Evolutionary conservation across 2,888 invertebrate genomes (phyloP).

Genomic region (Drosophila nr. medialis): DNA sequence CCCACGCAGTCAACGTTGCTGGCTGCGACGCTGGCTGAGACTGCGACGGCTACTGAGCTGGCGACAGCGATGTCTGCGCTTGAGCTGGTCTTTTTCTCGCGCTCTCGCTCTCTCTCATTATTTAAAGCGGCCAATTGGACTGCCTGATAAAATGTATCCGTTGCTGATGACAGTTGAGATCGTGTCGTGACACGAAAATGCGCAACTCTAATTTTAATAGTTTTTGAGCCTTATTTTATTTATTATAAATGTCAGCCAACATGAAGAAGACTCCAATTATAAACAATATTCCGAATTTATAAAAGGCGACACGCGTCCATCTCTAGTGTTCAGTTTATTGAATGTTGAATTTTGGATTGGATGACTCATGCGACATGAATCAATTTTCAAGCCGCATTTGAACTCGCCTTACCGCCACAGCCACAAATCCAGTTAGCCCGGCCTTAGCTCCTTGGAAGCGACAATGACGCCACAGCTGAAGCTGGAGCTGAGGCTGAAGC

Average conservation of each 20-base stretch:
- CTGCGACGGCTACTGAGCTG: constrained; percentile 9
- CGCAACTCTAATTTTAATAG: neutral
- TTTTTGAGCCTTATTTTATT: neutral
- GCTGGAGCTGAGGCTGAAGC: constrained; percentile 16
- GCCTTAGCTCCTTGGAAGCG: constrained; percentile 27
- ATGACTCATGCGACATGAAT: constrained; percentile 70
- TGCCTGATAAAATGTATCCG: constrained; percentile 42
- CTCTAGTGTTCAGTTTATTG: constrained; percentile 2
- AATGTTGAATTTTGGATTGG: constrained; percentile 1
- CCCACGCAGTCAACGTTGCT: constrained; percentile 47
- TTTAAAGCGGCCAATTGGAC: constrained; percentile 41
- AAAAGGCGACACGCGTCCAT: neutral
- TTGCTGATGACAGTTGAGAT: neutral
- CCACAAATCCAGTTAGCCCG: constrained; percentile 20
- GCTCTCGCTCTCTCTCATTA: constrained; percentile 6
- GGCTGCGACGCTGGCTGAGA: neutral
- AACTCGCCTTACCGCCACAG: constrained; percentile 60
- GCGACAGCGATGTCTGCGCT: constrained; percentile 10
- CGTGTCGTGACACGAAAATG: constrained; percentile 2
- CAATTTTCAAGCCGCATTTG: constrained; percentile 63
- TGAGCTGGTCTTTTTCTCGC: constrained; percentile 6
- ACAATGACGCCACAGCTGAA: constrained; percentile 37
- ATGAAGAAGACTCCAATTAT: neutral
- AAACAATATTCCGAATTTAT: neutral
- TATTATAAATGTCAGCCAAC: neutral